A percentile compares a stretch with the other conserved stretches of the same genome.
These are phyloP conservation scores for Salvator merianae DNA, from an alignment of 2,113 vertebrate genomes.

Conservation along the genomic window DNA sequence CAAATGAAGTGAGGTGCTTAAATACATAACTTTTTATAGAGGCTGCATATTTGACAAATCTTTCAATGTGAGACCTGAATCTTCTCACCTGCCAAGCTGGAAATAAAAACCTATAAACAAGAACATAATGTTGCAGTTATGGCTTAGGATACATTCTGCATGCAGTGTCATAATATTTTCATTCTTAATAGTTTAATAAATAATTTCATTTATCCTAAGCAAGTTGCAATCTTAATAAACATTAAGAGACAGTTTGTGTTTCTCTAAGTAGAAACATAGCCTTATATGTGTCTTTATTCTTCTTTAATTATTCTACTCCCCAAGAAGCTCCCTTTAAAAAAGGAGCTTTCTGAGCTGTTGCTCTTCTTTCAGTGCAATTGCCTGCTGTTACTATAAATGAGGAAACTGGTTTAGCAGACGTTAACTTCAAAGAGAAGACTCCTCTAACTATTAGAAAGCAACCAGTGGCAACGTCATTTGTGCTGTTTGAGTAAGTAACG, in stretches of 20 bases:
- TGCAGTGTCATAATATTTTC: neutral
- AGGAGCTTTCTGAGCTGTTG: neutral
- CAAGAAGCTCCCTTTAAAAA: neutral
- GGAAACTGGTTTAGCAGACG: conserved; percentile 86
- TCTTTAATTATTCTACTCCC: neutral
- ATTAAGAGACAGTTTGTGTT: too few relatives aligned
- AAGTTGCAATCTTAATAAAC: too few relatives aligned
- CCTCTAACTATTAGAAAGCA: conserved; percentile 82
- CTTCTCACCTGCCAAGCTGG: neutral
- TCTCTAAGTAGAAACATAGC: neutral
- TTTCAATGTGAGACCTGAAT: neutral
- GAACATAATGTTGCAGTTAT: neutral
- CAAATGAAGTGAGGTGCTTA: too few relatives aligned
- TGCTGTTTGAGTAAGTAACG: conserved; percentile 89
- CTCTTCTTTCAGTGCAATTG: conserved; percentile 79
- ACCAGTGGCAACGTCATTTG: conserved; percentile 88
- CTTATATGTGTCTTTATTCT: neutral
- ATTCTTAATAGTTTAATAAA: neutral
- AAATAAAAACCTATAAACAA: neutral
- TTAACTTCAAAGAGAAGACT: conserved; percentile 82
- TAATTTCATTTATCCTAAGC: neutral
- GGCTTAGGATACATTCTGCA: neutral
- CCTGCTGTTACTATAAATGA: conserved; percentile 85
- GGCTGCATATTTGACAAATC: neutral
- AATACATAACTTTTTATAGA: neutral